Base-by-base conservation (phyloP, 1,140 invertebrate species). In the Drepana arcuata region DNA sequence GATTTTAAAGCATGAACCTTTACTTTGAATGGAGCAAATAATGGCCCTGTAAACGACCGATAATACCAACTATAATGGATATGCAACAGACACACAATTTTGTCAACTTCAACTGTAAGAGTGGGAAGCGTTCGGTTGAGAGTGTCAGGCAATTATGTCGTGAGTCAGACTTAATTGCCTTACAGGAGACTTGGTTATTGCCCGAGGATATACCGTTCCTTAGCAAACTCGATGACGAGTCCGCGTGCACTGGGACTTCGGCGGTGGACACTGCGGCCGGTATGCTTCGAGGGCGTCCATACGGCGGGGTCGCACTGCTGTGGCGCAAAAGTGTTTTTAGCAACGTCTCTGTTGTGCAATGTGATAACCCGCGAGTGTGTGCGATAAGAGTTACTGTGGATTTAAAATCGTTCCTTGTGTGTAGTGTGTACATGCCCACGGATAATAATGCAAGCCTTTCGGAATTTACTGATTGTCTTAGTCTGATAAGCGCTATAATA, bases 391-490 rank as follows among this genome's bases (percentile, higher is more conserved):
- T 26, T 26, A 10, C 10, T 3, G 6, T 26, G 14, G 35, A 21
- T 26, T 24, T 30, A 7, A 10, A 26, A 14, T 26, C 21, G 29
- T 27, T 32, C 14, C 24, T 11, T 15, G 41, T 44, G 4, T 6
- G 6, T 2, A 16, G 29, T 31, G 32, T 29, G 31, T 21, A 45
- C 29, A 45, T 38, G 29, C 10, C 1, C 7, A 10, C 31, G 31
- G 11, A 34, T 10, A 26, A 10, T 6, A 2, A 3, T 26, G 24
- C 6, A 10, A 26, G 10, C n/a, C n/a, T 26, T 26, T 16, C 15
- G 16, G 7, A 24, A 7, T 45, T 45, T 24, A 39, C 31, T 2
- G 25, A 45, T 1, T 39, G 36, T n/a, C 16, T 46, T 2, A 10
- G 24, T 6, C 6, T n/a, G 24, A 26, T 26, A 6, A 10, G 4